A percentile compares a stretch with the other conserved stretches of the same genome.
Evolutionary conservation across 2,797 vertebrate species (phyloP).

Genomic region (Diceros bicornis): DNA sequence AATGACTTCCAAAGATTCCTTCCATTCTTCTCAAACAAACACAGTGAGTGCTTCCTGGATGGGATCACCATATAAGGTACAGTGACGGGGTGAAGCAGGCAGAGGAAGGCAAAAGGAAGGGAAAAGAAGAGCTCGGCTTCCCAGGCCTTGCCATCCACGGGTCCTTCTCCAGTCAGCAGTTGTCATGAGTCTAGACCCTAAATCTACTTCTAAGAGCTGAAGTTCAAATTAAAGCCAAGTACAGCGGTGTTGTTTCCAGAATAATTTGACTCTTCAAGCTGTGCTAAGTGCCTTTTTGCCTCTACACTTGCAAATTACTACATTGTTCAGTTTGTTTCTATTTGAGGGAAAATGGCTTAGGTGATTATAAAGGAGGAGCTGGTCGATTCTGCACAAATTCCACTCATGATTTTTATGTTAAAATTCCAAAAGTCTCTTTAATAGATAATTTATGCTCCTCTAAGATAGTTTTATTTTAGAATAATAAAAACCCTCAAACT

Average conservation of each 20-base stretch:
- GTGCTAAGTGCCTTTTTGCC: conserved; percentile 71
- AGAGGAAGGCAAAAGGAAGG: not conserved
- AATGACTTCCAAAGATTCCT: not conserved
- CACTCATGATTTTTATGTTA: conserved; percentile 73
- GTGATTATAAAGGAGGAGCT: conserved; percentile 58
- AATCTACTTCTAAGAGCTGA: not conserved
- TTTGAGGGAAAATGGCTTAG: conserved; percentile 77
- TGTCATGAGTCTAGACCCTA: conserved; percentile 30
- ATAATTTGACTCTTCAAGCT: conserved; percentile 76
- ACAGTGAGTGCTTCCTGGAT: not conserved
- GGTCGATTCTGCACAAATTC: conserved; percentile 61
- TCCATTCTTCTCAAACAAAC: not conserved
- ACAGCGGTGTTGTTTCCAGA: conserved; percentile 24
- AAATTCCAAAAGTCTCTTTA: conserved; percentile 75
- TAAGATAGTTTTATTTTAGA: conserved; percentile 70
- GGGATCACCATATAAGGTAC: not conserved
- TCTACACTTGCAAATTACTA: conserved; percentile 74
- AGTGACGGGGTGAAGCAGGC: not conserved
- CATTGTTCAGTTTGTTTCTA: conserved; percentile 74
- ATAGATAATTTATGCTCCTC: conserved; percentile 79
- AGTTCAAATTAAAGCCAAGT: conserved; percentile 76
- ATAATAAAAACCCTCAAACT: conserved; percentile 82
- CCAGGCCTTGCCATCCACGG: not conserved
- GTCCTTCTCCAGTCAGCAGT: conserved; percentile 44
- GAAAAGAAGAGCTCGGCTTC: not conserved